Percentiles rank a stretch among this genome's conserved stretches.
phyloP scores from a whole-genome alignment of 2,797 vertebrate species.

The Thamnophis elegans region DNA sequence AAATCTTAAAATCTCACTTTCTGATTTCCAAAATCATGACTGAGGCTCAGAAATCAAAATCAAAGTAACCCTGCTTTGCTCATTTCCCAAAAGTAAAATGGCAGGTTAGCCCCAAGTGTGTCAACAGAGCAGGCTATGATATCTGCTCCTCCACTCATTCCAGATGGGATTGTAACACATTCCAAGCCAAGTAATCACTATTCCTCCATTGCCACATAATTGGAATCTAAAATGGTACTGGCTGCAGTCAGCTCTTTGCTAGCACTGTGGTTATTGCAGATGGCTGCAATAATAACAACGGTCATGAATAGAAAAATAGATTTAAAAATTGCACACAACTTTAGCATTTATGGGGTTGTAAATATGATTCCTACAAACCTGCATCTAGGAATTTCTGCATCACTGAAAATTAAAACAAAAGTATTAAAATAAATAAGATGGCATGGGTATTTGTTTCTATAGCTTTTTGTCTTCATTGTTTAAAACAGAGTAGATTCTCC shows the following conservation, averaged over 20 bases:
- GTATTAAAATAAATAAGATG: background rate
- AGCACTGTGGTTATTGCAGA: background rate
- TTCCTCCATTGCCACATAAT: background rate
- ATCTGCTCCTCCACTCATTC: background rate
- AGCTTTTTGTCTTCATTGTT: background rate
- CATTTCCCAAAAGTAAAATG: background rate
- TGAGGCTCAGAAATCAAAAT: background rate
- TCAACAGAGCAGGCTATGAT: background rate
- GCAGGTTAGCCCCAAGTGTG: background rate
- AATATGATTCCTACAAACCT: background rate
- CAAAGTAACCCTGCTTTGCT: background rate
- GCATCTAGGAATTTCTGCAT: background rate
- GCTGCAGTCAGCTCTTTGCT: background rate
- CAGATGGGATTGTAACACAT: background rate
- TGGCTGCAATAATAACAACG: background rate
- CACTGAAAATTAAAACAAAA: background rate
- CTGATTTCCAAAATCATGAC: background rate
- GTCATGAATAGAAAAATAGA: background rate
- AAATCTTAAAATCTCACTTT: background rate
- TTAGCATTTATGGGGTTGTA: background rate
- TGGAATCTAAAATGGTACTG: background rate
- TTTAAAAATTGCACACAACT: background rate
- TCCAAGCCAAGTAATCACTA: background rate
- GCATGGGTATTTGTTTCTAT: background rate
- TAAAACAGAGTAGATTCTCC: background rate